A percentile compares a stretch with the other conserved stretches of the same genome.
These are phyloP conservation scores for Eueides isabella DNA, from an alignment of 1,140 invertebrate species.

Conservation along the genomic window DNA sequence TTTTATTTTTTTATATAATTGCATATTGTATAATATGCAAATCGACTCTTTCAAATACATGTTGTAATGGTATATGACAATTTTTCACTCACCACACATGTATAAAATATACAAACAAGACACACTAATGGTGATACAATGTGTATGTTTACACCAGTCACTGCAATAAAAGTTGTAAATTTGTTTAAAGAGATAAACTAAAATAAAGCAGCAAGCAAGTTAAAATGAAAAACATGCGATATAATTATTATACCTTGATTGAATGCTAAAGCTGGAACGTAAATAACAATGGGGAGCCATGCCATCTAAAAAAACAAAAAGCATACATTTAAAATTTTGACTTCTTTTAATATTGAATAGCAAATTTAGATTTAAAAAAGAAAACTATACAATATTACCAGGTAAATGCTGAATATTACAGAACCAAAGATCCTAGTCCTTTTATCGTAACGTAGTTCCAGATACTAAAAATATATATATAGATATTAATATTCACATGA, in stretches of 20 bases:
- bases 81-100: slow-evolving; percentile 88
- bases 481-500: background rate
- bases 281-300: slow-evolving; percentile 95
- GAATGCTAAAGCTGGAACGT: slow-evolving; percentile 94
- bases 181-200: background rate
- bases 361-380: no score
- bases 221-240: background rate
- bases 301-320: slow-evolving; percentile 85
- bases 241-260: slow-evolving; percentile 90
- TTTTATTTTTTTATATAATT: background rate
- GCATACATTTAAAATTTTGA: slow-evolving; percentile 33
- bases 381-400: slow-evolving; percentile 78
- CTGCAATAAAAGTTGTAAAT: slow-evolving; percentile 79
- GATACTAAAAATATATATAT: slow-evolving; percentile 84
- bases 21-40: background rate
- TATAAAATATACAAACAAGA: slow-evolving; percentile 95
- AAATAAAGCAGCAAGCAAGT: background rate
- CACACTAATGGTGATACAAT: slow-evolving; percentile 92
- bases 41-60: no score
- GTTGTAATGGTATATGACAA: no score
- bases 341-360: no score
- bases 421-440: slow-evolving; percentile 89
- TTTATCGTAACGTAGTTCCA: slow-evolving; percentile 89
- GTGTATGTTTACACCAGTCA: slow-evolving; percentile 93
- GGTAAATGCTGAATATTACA: slow-evolving; percentile 86